Evolutionary conservation across 2,113 vertebrate genomes (phyloP).

Genomic region (Trichechus manatus): DNA sequence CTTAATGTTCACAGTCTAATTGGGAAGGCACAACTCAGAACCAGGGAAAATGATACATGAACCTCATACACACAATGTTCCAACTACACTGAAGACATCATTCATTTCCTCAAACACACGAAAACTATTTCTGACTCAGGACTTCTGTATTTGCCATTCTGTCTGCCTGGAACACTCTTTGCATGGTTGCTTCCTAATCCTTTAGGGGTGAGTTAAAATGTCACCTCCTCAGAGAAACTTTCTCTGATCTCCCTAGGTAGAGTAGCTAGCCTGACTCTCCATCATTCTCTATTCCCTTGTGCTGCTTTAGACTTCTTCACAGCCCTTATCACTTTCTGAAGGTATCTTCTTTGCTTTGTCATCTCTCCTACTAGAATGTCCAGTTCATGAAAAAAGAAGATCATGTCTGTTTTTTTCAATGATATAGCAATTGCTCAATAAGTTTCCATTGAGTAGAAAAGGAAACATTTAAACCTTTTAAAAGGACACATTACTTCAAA

Average conservation of each 20-base stretch:
- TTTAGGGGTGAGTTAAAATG: neutral
- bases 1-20: neutral
- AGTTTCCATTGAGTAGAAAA: neutral
- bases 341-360: neutral
- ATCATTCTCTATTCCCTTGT: neutral
- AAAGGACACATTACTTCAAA: neutral
- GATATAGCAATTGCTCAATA: neutral
- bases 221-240: neutral
- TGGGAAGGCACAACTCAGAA: neutral
- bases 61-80: neutral
- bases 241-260: neutral
- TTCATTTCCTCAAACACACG: neutral
- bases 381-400: neutral
- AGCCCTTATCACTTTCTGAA: neutral
- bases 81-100: neutral
- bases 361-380: neutral
- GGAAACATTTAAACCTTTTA: neutral
- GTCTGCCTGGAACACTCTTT: neutral
- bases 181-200: neutral
- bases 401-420: neutral
- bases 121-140: neutral
- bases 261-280: neutral
- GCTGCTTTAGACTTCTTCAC: neutral
- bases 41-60: neutral
- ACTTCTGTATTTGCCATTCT: neutral